Conservation (phyloP, 2,113 vertebrate genomes). For the Fregetta grallaria region DNA sequence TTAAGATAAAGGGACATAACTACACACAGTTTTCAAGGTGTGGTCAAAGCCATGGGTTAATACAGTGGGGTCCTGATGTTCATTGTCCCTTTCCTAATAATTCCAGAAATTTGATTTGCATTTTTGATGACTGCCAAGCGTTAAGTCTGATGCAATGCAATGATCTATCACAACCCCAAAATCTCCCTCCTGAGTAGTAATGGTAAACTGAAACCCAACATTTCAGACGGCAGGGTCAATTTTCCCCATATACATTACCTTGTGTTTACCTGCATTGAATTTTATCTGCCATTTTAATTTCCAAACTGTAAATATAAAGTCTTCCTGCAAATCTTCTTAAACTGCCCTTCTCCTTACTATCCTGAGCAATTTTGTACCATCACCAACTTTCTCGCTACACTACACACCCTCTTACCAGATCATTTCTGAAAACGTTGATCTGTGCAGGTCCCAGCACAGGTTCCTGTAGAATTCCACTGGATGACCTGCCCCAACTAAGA, state of each 20-base stretch:
- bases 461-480: not conserved
- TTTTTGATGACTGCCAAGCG: not conserved
- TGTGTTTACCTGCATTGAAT: not conserved
- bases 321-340: not conserved
- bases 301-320: not conserved
- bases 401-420: not conserved
- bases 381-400: not conserved
- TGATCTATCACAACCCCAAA: not conserved
- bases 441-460: not conserved
- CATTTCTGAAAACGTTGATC: not conserved
- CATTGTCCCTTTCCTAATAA: not conserved
- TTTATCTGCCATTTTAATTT: not conserved
- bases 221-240: not conserved
- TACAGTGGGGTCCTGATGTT: not conserved
- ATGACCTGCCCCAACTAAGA: not conserved
- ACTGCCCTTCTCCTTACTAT: not conserved
- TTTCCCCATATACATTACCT: not conserved
- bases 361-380: not conserved
- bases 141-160: not conserved
- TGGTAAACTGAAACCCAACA: not conserved
- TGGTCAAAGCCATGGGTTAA: not conserved
- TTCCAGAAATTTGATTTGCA: not conserved
- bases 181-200: not conserved
- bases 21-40: not conserved
- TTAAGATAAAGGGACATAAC: not conserved